Conservation (phyloP, 2,113 vertebrate genomes). For the Manacus vitellinus region DNA sequence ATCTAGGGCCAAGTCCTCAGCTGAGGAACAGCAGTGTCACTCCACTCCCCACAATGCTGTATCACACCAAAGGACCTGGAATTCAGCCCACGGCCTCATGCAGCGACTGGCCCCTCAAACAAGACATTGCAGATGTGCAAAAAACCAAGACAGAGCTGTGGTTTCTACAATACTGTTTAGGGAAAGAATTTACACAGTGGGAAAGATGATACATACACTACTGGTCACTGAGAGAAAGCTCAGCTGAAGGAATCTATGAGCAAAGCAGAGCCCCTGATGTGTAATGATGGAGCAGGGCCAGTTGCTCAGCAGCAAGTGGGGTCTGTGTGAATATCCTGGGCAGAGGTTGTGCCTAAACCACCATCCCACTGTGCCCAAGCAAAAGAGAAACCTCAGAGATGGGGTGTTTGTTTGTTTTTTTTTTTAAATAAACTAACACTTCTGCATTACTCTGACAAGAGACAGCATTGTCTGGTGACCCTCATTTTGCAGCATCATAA, state of each 20-base stretch:
- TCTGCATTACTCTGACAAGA: not conserved
- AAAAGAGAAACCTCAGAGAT: not conserved
- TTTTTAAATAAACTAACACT: not conserved
- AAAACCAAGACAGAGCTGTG: not conserved
- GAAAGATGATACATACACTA: not conserved
- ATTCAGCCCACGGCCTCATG: not conserved
- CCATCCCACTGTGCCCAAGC: not conserved
- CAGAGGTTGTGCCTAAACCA: not conserved
- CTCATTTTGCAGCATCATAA: not conserved
- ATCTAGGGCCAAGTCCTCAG: not conserved
- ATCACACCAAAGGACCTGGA: not conserved
- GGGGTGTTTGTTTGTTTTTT: not conserved
- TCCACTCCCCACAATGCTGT: fast-evolving
- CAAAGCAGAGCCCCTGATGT: not conserved
- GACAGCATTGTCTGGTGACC: not conserved
- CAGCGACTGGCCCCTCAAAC: not conserved
- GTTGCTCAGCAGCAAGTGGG: not conserved
- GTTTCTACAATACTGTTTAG: not conserved
- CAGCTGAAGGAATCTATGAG: not conserved
- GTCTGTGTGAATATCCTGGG: not conserved
- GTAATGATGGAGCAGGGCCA: not conserved
- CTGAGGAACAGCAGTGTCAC: not conserved
- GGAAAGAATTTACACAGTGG: not conserved
- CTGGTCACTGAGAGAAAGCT: not conserved
- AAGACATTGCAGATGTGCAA: not conserved